Percentiles rank a stretch among this genome's conserved stretches.
phyloP scores from a whole-genome alignment of 2,888 invertebrate genomes.

The Lucinisca nassula region DNA sequence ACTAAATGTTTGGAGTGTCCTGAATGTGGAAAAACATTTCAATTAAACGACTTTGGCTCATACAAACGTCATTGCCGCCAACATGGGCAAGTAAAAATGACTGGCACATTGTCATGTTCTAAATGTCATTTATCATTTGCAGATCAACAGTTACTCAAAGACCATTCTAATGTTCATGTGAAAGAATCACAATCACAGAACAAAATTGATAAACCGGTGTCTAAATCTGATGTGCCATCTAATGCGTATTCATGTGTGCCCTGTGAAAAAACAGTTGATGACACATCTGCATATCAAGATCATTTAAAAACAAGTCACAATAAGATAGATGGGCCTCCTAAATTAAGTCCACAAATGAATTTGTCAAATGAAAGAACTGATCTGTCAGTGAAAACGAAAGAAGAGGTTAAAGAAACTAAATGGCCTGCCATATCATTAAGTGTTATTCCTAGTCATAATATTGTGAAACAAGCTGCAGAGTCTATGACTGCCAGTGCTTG shows the following conservation, averaged over 20 bases:
- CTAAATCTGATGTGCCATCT: slow-evolving; percentile 29
- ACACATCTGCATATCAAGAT: slow-evolving; percentile 4
- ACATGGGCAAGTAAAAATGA: slow-evolving; percentile 75
- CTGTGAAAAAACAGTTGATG: slow-evolving; percentile 38
- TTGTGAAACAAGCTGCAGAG: slow-evolving; percentile 75
- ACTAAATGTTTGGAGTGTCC: slow-evolving; percentile 81
- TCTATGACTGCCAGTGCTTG: slow-evolving; percentile 76
- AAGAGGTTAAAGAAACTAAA: background rate
- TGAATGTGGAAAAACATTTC: slow-evolving; percentile 83
- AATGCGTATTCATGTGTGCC: slow-evolving; percentile 34
- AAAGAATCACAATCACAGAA: slow-evolving; percentile 36
- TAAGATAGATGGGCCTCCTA: background rate
- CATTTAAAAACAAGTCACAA: background rate
- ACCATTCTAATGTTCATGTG: slow-evolving; percentile 65
- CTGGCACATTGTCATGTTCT: slow-evolving; percentile 75
- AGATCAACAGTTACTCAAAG: slow-evolving; percentile 71
- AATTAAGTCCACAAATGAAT: slow-evolving; percentile 22
- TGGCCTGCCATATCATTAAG: slow-evolving; percentile 22
- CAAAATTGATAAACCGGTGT: slow-evolving; percentile 19
- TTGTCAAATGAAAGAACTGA: background rate
- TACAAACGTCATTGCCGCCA: slow-evolving; percentile 84
- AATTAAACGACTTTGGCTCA: slow-evolving; percentile 85
- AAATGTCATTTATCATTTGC: slow-evolving; percentile 75
- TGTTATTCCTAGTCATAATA: slow-evolving; percentile 54
- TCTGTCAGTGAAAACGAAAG: background rate